Base-by-base conservation (phyloP, 2,888 invertebrate species). In the Alloplasta piceator region DNA sequence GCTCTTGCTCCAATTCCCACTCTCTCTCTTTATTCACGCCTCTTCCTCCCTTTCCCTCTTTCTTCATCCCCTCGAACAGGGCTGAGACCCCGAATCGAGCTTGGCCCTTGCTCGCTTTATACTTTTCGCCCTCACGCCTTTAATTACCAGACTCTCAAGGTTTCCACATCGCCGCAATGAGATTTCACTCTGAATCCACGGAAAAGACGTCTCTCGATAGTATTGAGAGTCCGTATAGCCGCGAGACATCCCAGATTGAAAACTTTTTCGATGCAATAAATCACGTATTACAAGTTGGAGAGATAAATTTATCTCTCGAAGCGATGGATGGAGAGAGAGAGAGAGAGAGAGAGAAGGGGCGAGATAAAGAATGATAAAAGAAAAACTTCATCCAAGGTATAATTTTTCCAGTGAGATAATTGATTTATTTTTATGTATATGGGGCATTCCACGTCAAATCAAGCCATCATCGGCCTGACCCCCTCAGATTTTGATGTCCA, bases 1-100 rank as follows among this genome's bases (percentile, higher is more conserved):
- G 67, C 67, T 75, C 75, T 75, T 75, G 75, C 75, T 75, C 75
- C 60, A 75, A 52, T 75, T 75, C 67, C 60, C 36, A 60, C 60
- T 50, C 38, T 75, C 41, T 50, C 39, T 38, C 52, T 56, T 36
- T 55, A 58, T 36, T 48, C 39, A 43, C 12, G 10, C 36, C 67
- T 16, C 50, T 50, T n/a, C 36, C 50, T 52, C 16, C 7, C 41
- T 12, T 14, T 1, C 43, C 6, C 64, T 48, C 64, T 48, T n/a
- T 39, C 43, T 46, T 58, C 39, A 48, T 39, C 58, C 39, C 50
- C 16, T 41, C 61, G 26, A 61, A 60, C 38, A 41, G 50, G 60
- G 58, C 39, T 38, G 67, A 67, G 60, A 67, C 43, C 41, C 55
- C 63, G 36, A 73, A 64, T 73, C 63, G 73, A 26, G 55, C 58